Base-by-base conservation (phyloP, 2,888 invertebrate species). In the Linyphia triangularis region DNA sequence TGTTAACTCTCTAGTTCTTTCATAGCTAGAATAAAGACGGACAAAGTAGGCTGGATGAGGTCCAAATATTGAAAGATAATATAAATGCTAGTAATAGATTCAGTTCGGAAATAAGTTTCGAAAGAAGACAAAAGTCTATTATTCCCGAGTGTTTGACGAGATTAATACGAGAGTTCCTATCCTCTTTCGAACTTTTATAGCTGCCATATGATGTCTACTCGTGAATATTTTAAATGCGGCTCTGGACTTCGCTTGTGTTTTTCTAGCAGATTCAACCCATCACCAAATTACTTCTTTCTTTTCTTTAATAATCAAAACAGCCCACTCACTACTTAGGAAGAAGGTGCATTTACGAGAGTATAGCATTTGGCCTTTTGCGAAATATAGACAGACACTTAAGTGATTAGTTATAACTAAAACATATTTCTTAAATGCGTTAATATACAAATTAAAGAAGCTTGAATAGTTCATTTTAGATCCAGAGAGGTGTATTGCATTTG, bases 171-270 rank as follows among this genome's bases (percentile, higher is more conserved):
- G 59, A 59, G 59, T 10, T 16, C 9, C 22, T 59, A 24, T 19
- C n/a, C 19, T 9, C 24, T 19, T 19, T 67, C 33, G 33, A 33
- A 67, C 33, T 67, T 67, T 67, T 67, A 67, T 67, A 7, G 33
- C 33, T 30, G 30, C 22, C 67, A 33, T 30, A 33, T 30, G 33
- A 33, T 67, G n/a, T n/a, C 16, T 63, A n/a, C 33, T 5, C 67
- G 13, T 67, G 67, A 67, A 67, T 67, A 67, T 67, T 67, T 67
- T 13, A 67, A 28, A n/a, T 13, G 19, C 30, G 9, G 19, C 59
- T 9, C 7, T 13, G 43, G 13, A n/a, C 51, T n/a, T 43, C n/a
- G 13, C 43, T 43, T n/a, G 28, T 63, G 26, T 63, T 63, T 28
- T 63, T 63, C 24, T 63, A 24, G 63, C 6, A 26, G 63, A 63